A percentile compares a stretch with the other conserved stretches of the same genome.
Conservation (phyloP, 2,797 vertebrate genomes). For the Toxotes lorentzi region DNA sequence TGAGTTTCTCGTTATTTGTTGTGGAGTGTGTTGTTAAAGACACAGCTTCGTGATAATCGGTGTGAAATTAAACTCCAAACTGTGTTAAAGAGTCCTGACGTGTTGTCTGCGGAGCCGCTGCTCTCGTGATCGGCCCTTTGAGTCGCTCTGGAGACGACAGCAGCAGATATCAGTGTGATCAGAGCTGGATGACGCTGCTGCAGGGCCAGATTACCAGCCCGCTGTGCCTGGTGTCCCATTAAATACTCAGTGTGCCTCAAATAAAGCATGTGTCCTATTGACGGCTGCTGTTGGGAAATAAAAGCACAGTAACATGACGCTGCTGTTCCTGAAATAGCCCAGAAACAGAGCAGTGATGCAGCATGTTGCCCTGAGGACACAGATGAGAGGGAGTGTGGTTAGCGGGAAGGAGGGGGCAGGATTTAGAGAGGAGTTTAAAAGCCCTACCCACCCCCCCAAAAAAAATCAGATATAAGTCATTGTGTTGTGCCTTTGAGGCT, state of each 20-base stretch:
- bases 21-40: constrained; percentile 44
- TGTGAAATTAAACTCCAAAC: constrained; percentile 67
- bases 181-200: constrained; percentile 41
- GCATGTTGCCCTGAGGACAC: constrained; percentile 44
- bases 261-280: constrained; percentile 57
- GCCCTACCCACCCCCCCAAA: not conserved
- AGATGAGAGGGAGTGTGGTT: constrained; percentile 26
- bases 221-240: constrained; percentile 58
- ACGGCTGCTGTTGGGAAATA: constrained; percentile 66
- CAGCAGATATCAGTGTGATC: constrained; percentile 60
- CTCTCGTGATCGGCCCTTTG: constrained; percentile 5
- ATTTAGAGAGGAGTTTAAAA: constrained; percentile 4
- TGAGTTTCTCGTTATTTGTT: constrained; percentile 10
- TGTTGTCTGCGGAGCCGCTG: constrained; percentile 30
- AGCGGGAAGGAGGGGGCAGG: constrained; percentile 4
- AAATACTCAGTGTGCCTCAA: constrained; percentile 50
- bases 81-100: constrained; percentile 52
- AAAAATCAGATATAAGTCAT: not conserved
- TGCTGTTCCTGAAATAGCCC: constrained; percentile 66
- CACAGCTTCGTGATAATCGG: constrained; percentile 48
- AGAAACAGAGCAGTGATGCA: constrained; percentile 49
- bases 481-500: constrained; percentile 33
- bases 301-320: constrained; percentile 63
- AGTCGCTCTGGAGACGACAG: constrained; percentile 17
- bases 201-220: constrained; percentile 59